Base-by-base conservation (phyloP, 2,113 vertebrate genomes). In the Rhegmatorhina hoffmannsi region DNA sequence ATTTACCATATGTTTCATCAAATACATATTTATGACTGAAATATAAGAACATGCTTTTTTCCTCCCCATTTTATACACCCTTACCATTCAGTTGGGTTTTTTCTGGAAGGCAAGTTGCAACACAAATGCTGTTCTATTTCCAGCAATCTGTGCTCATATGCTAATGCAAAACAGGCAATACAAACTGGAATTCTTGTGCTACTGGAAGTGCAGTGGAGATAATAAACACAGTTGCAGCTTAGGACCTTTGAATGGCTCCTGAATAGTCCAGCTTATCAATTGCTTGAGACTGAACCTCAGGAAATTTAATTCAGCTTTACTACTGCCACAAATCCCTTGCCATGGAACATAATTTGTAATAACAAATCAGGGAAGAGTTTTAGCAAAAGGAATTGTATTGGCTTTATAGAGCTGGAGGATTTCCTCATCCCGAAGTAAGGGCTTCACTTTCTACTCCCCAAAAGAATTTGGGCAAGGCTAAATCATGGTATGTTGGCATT, bases 291-390 rank as follows among this genome's bases (percentile, higher is more conserved):
- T 58, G 60, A 94, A 81, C 34, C 13, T 13, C 56, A 68, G 77
- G 69, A 92, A 96, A 92, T 91, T 62, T 50, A 81, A 84, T 95
- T 91, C 59, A 82, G 77, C 31, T n/a, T 87, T 84, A 56, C 66
- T 63, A 52, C 38, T 81, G 60, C 55, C 69, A 70, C 50, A 78
- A 43, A 62, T 66, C 34, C 36, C 52, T 73, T 78, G 50, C 46
- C 13, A 24, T 26, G 81, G 44, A 92, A 24, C 23, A 36, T 44
- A 11, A 59, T 92, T 73, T 50, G 15, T 53, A 73, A 29, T 38
- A 74, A 77, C 13, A 83, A 56, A 80, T 33, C 21, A 47, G 44
- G 18, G 33, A 78, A 68, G 56, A 38, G 20, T 43, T 83, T 55
- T 64, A 96, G 72, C 11, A 38, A 74, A 47, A 95, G 36, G 18